Percentiles rank a stretch among this genome's conserved stretches.
These are phyloP conservation scores for Phymatocera aterrima DNA, from an alignment of 2,888 invertebrate species.

Conservation along the genomic window DNA sequence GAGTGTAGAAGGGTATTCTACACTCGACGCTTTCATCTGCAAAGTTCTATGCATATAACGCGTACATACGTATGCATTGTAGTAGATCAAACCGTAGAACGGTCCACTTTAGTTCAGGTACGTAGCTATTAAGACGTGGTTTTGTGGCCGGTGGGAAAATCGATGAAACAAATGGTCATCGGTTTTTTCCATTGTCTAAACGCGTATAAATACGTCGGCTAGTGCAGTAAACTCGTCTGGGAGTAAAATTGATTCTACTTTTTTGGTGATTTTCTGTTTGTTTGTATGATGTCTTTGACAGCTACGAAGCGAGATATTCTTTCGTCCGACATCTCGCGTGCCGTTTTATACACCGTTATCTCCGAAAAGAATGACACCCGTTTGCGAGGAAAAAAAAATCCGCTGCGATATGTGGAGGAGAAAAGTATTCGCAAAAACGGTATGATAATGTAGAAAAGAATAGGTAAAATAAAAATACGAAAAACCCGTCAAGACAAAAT, in stretches of 20 bases:
- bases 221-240: background rate
- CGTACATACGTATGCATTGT: background rate
- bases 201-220: background rate
- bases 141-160: background rate
- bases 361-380: background rate
- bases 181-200: background rate
- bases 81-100: background rate
- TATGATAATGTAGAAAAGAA: background rate
- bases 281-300: background rate
- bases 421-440: background rate
- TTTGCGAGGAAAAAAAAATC: background rate
- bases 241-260: background rate
- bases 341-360: background rate
- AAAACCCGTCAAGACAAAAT: background rate
- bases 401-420: background rate
- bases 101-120: conserved; percentile 26
- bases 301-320: background rate
- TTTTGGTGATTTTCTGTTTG: background rate
- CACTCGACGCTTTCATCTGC: conserved; percentile 15
- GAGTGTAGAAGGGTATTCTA: no score
- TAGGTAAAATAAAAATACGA: background rate
- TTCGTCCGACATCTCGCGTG: conserved; percentile 1
- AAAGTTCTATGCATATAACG: no score
- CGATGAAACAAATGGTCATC: conserved; percentile 23
- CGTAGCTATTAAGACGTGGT: conserved; percentile 1